Base-by-base conservation (phyloP, 2,113 vertebrate species). In the Scomber scombrus region DNA sequence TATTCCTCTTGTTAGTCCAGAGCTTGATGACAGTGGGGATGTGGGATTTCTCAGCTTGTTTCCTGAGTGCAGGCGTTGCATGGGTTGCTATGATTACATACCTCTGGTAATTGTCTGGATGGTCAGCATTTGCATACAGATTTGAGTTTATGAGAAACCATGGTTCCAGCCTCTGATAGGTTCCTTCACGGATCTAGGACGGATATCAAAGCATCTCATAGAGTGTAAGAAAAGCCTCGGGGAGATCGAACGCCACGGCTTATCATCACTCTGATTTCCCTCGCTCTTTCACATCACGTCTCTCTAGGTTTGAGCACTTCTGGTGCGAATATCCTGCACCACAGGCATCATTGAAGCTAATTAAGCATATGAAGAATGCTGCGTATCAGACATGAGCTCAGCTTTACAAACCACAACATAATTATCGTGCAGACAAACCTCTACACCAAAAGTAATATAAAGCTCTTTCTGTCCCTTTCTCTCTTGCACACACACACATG, bases 121-220 rank as follows among this genome's bases (percentile, higher is more conserved):
- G 78, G 49, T 60, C 46, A 23, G 21, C 69, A 84, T 86, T 87
- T 87, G 79, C 89, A 85, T 82, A 60, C 16, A 73, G 46, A 81
- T 85, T 78, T 75, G 46, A 57, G 62, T 75, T 85, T 50, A 57
- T 57, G 65, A 81, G 34, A 68, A 75, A 18, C 45, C 64, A 31
- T 16, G 40, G 43, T 49, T 81, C 75, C 45, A 64, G 19, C 47
- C 62, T 84, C 57, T 63, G 77, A 74, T 49, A 40, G 79, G 47
- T 68, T 85, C 54, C 79, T 82, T 49, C 26, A 67, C n/a, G 31
- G 72, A 91, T 86, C 76, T 87, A 63, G 87, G 85, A 88, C 80
- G 77, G 71, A 90, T 69, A 88, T 84, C 68, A 89, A 86, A 85
- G 78, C 54, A 1, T 71, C 64, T 65, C 73, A 46, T 56, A 57